Evolutionary conservation across 2,797 vertebrate species (phyloP), one percentile per base, ranked within the genome.

Genomic region (Siniperca obscura): DNA sequence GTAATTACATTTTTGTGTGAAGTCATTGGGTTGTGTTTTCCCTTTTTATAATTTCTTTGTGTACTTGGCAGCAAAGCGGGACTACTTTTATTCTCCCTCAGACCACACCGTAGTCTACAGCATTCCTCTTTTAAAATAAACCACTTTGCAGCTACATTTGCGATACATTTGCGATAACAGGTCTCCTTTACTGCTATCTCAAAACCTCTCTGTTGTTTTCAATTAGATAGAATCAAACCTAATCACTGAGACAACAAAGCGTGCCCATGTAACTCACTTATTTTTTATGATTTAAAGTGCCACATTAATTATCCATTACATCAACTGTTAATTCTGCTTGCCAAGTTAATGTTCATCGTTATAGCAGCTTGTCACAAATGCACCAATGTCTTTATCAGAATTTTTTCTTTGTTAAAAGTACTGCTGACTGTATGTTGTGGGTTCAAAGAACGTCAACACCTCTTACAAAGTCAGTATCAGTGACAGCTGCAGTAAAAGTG

Each of bases 271-370:
- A 82, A 78, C 70, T 86, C 57, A n/a, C 79, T 74, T 78, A 80
- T 83, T 73, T 91, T 78, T 75, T 52, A 73, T 40, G 10, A 76
- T 80, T 90, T 86, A 48, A 87, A 84, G 64, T 34, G 70, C 62
- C 69, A 84, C 83, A 81, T 86, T 81, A 90, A 90, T 91, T 90
- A 86, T 72, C 79, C 67, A 53, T 85, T 78, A 80, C 76, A 25
- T 82, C 22, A 62, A 61, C 67, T 60, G 72, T 76, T 75, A 81
- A 65, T 82, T 82, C 66, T 82, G 62, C 78, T 79, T 48, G 74
- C 75, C 7, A 65, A 80, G 59, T 82, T 71, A 76, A 82, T 60
- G 70, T 53, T 87, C 52, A 64, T 77, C 78, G 62, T 82, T 56
- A 21, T 12, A 53, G 52, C 56, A 48, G 59, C 55, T 72, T 84